These are phyloP conservation scores for Acanthopagrus latus DNA, from an alignment of 2,797 vertebrate species.

Conservation along the genomic window DNA sequence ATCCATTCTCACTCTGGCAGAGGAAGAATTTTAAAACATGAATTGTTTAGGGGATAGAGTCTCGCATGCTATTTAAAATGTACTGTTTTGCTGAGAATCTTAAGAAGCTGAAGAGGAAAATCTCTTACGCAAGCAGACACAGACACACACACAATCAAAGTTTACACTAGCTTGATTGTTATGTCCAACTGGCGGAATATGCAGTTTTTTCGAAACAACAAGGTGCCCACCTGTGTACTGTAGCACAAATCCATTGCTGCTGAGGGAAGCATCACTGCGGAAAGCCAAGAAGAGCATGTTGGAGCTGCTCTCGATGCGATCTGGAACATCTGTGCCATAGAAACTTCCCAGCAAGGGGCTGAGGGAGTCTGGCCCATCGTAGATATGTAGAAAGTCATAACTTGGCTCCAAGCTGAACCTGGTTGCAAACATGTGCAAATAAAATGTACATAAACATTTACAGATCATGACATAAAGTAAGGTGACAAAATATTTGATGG, in stretches of 20 bases:
- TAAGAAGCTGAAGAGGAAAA: slow-evolving; percentile 13
- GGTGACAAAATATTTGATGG: neutral
- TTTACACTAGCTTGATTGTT: slow-evolving; percentile 2
- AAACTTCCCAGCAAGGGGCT: slow-evolving; percentile 96
- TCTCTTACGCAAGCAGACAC: slow-evolving; percentile 3
- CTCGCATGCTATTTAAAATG: slow-evolving; percentile 46
- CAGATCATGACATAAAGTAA: neutral
- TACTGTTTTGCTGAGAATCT: slow-evolving; percentile 36
- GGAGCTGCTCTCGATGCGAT: slow-evolving; percentile 96
- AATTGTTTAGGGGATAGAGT: slow-evolving; percentile 58
- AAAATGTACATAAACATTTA: neutral
- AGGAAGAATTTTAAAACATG: slow-evolving; percentile 51
- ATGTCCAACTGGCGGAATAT: slow-evolving; percentile 13
- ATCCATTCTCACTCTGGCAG: slow-evolving; percentile 61
- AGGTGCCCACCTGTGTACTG: slow-evolving; percentile 92
- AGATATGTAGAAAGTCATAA: slow-evolving; percentile 98
- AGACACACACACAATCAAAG: slow-evolving; percentile 1
- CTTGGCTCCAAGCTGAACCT: slow-evolving; percentile 98
- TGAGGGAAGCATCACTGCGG: slow-evolving; percentile 96
- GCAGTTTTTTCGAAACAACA: neutral
- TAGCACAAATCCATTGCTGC: slow-evolving; percentile 95
- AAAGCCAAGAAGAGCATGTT: slow-evolving; percentile 97
- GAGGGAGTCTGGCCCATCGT: slow-evolving; percentile 95
- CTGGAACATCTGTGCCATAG: slow-evolving; percentile 93
- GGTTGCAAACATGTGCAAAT: slow-evolving; percentile 17